Evolutionary conservation across 2,797 vertebrate genomes (phyloP), one percentile per base, ranked within the genome.

Genomic region (Coendou prehensilis): DNA sequence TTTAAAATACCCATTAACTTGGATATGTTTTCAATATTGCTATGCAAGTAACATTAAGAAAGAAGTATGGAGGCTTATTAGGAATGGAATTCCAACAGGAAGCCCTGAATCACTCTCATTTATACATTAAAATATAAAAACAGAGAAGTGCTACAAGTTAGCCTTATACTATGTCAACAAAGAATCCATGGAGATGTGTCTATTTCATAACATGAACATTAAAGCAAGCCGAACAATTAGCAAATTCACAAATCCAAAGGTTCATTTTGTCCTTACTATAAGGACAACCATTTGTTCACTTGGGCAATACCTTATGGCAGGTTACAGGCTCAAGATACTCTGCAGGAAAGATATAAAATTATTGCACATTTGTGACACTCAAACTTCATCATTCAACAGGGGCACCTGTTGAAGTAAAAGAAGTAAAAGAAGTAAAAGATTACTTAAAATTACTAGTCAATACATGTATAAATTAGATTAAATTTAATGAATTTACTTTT

Each of bases 351-450:
- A 69, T 15, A 61, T 0, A 26, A 17, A 37, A 37, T 23, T 67
- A 79, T 0, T 64, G 33, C 69, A 84, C 41, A 17, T 28, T 76
- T 81, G 80, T 41, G 63, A 94, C 81, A n/a, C 37, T 89, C 80
- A 76, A 67, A 69, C 41, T 69, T 86, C 75, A 30, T 33, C 37
- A 23, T 45, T 97, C 93, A 81, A 26, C 59, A 75, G 8, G 75
- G 71, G 37, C 41, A 64, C 56, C 63, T n/a, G n/a, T n/a, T n/a
- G n/a, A n/a, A n/a, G n/a, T n/a, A n/a, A n/a, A n/a, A n/a, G n/a
- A n/a, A n/a, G n/a, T n/a, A n/a, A n/a, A 95, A 73, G 85, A 84
- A 93, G 90, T 89, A 89, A 89, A 92, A 73, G 23, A 33, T 87
- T 69, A 86, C 67, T 88, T 92, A 84, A 80, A 76, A 71, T 73